A percentile compares a stretch with the other conserved stretches of the same genome.
Conservation (phyloP, 2,113 vertebrate species). For the Pleuronectes platessa region DNA sequence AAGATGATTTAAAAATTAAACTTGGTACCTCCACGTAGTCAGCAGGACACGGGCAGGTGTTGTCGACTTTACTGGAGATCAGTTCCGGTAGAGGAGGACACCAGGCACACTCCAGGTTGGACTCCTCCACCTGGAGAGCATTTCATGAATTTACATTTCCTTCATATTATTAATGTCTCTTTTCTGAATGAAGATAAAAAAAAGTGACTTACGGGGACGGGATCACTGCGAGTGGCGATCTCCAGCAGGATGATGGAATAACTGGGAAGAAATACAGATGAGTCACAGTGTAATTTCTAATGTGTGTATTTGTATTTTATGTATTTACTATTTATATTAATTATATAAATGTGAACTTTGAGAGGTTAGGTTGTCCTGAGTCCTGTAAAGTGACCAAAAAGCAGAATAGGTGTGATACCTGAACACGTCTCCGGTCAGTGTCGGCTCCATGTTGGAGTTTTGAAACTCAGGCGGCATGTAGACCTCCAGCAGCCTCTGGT, state of each 20-base stretch:
- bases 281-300: neutral
- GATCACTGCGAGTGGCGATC: constrained; percentile 85
- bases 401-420: constrained; percentile 67
- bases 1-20: neutral
- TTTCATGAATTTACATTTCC: neutral
- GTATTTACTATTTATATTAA: no score
- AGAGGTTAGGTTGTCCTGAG: no score
- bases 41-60: constrained; percentile 83
- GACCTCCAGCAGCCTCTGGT: constrained; percentile 78
- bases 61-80: constrained; percentile 85
- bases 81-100: constrained; percentile 84
- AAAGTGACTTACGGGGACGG: constrained; percentile 80
- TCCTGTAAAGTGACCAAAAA: no score
- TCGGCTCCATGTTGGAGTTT: constrained; percentile 76
- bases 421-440: constrained; percentile 83
- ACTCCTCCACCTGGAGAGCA: constrained; percentile 76
- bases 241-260: constrained; percentile 89
- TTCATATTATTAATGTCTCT: neutral
- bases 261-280: constrained; percentile 70
- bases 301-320: neutral
- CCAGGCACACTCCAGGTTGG: constrained; percentile 78
- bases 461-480: constrained; percentile 85
- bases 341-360: no score
- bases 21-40: constrained; percentile 84
- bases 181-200: neutral